Evolutionary conservation across 2,888 invertebrate species (phyloP).

Genomic region (Dorcus hopei): DNA sequence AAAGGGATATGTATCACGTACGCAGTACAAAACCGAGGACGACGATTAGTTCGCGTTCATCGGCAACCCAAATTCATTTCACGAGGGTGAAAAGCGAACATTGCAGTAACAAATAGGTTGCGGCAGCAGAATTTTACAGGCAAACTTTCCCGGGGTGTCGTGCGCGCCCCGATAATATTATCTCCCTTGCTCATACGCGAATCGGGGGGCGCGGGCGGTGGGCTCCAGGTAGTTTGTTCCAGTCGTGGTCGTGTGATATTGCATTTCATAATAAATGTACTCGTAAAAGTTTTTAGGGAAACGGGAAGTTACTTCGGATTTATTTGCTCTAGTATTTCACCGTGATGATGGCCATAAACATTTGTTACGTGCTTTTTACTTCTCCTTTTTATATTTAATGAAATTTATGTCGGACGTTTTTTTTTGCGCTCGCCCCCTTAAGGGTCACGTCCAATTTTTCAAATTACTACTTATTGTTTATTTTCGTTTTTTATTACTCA

Average conservation of each 20-base stretch:
- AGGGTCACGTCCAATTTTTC: no score
- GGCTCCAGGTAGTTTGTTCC: background rate
- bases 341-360: background rate
- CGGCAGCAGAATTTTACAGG: background rate
- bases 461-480: no score
- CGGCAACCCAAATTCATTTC: background rate
- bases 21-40: no score
- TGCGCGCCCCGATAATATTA: conserved; percentile 7
- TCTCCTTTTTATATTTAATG: background rate
- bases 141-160: background rate
- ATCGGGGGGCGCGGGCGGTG: no score
- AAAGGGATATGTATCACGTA: no score
- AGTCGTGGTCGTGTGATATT: background rate
- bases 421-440: no score
- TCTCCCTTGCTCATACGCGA: conserved; percentile 4
- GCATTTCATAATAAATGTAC: conserved; percentile 3
- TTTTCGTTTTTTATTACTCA: no score
- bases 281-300: background rate
- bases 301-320: background rate
- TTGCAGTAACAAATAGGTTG: background rate
- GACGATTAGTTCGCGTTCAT: background rate
- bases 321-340: background rate
- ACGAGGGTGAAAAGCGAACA: background rate
- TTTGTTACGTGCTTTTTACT: background rate
- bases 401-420: background rate